phyloP scores from a whole-genome alignment of 1,140 invertebrate genomes.

The Copidosoma floridanum region DNA sequence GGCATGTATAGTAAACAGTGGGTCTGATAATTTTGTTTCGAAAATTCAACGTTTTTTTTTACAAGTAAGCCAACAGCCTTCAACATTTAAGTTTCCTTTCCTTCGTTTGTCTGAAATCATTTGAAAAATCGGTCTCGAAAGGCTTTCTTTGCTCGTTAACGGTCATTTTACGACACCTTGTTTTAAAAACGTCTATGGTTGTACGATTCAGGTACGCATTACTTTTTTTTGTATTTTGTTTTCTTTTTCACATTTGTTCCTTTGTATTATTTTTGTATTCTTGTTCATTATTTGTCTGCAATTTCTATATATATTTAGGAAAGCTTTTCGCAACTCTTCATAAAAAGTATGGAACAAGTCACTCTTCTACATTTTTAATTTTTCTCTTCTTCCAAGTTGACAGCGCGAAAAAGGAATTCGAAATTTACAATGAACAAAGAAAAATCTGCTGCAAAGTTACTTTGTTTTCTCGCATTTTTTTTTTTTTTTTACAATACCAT shows the following conservation, averaged over 20 bases:
- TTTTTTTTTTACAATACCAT: no score
- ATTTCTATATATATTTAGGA: neutral
- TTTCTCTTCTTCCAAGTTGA: conserved; percentile 12
- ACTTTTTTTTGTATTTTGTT: conserved; percentile 19
- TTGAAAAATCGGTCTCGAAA: conserved; percentile 23
- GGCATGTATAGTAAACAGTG: neutral
- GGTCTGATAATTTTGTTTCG: conserved; percentile 10
- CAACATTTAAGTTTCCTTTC: conserved; percentile 11
- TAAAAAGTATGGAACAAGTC: conserved; percentile 10
- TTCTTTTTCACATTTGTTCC: conserved; percentile 8
- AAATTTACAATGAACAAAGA: neutral
- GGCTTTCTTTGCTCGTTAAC: conserved; percentile 21
- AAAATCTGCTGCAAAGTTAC: neutral
- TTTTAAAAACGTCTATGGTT: conserved; percentile 26
- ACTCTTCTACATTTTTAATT: neutral
- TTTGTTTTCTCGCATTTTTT: no score
- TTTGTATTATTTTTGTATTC: neutral
- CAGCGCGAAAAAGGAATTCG: conserved; percentile 18
- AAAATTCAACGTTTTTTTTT: no score
- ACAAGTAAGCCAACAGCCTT: no score
- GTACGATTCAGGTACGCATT: conserved; percentile 29
- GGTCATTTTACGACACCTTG: conserved; percentile 19
- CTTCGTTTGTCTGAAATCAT: neutral
- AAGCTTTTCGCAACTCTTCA: neutral
- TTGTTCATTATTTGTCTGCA: no score